A percentile compares a stretch with the other conserved stretches of the same genome.
Conservation (phyloP, 1,140 invertebrate species). For the Aphis gossypii region DNA sequence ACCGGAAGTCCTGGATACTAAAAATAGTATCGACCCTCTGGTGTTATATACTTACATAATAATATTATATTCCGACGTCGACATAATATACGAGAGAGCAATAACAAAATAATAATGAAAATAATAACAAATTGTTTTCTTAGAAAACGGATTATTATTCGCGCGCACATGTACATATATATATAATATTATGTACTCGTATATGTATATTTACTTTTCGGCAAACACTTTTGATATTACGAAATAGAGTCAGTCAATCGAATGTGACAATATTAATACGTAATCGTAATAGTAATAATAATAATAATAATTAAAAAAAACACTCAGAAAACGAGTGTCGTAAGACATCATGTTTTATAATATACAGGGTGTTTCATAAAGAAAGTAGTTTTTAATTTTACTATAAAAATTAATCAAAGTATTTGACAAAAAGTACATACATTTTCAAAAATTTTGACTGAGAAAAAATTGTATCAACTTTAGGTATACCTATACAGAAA, state of each 20-base stretch:
- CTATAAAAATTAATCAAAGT: too few relatives aligned
- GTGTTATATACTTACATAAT: not conserved
- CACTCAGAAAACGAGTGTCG: too few relatives aligned
- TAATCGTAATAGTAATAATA: not conserved
- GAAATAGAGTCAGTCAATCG: not conserved
- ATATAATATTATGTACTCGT: too few relatives aligned
- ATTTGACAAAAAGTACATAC: too few relatives aligned
- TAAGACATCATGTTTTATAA: too few relatives aligned
- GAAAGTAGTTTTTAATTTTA: too few relatives aligned
- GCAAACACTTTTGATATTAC: not conserved
- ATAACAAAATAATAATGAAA: not conserved
- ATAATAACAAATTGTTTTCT: not conserved
- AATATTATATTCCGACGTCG: not conserved
- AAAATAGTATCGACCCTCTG: not conserved
- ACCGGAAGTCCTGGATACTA: not conserved
- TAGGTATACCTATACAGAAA: too few relatives aligned
- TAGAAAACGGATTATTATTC: not conserved
- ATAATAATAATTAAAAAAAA: not conserved
- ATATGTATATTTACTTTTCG: not conserved
- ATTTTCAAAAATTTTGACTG: too few relatives aligned
- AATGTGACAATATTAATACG: not conserved
- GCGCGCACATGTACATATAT: not conserved
- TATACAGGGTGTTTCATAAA: too few relatives aligned
- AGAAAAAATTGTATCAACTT: too few relatives aligned
- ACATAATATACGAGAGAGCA: not conserved